phyloP scores from a whole-genome alignment of 1,140 invertebrate species.

The fruit fly (Drosophila melanogaster) region DNA sequence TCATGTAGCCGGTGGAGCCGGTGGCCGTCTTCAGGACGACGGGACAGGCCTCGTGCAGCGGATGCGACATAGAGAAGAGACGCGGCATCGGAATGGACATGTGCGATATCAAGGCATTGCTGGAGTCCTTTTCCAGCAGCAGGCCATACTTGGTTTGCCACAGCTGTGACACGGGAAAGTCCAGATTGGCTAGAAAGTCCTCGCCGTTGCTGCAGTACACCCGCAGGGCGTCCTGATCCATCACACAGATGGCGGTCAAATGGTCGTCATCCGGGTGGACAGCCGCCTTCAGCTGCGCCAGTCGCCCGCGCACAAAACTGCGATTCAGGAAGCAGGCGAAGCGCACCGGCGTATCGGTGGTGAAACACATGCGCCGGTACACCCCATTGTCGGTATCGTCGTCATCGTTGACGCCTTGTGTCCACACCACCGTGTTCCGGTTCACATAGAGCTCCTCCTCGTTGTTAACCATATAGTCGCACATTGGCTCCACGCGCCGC shows the following conservation, averaged over 20 bases:
- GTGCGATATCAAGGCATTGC: conserved; percentile 68
- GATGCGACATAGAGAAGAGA: conserved; percentile 93
- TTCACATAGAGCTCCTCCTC: conserved; percentile 96
- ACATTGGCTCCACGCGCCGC: conserved; percentile 64
- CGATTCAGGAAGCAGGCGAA: conserved; percentile 90
- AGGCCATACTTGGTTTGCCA: conserved; percentile 93
- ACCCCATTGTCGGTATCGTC: conserved; percentile 72
- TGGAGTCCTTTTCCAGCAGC: conserved; percentile 89
- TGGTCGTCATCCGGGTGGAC: conserved; percentile 54
- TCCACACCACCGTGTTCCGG: conserved; percentile 93
- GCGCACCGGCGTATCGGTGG: conserved; percentile 91
- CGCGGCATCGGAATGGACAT: conserved; percentile 86
- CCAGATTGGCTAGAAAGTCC: conserved; percentile 92
- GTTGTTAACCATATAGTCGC: conserved; percentile 80
- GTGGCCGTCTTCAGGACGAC: conserved; percentile 89
- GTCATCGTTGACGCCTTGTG: conserved; percentile 76
- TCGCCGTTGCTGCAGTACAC: conserved; percentile 92
- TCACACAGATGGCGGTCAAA: conserved; percentile 75
- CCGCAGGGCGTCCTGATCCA: conserved; percentile 90
- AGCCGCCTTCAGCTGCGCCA: conserved; percentile 57
- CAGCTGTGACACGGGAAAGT: conserved; percentile 92
- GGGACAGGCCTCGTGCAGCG: conserved; percentile 94
- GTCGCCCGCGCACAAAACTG: conserved; percentile 89
- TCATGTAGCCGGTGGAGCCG: conserved; percentile 85
- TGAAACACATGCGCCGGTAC: conserved; percentile 89